Evolutionary conservation across 2,888 invertebrate species (phyloP), one percentile per base, ranked within the genome.

Genomic region (Macropis europaea): DNA sequence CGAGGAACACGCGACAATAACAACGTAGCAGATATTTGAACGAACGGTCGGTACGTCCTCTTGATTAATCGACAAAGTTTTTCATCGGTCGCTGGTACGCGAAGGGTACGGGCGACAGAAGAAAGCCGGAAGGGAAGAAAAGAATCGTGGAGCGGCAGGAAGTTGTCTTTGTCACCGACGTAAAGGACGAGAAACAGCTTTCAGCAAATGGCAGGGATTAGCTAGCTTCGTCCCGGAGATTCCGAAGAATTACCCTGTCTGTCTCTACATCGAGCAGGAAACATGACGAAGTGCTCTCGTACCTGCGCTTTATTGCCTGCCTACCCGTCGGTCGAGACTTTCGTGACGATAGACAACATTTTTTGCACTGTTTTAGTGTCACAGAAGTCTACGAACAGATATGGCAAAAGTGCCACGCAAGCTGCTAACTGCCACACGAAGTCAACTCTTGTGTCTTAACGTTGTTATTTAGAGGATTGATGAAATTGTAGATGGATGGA

Each of bases 181-280:
- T 24, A 42, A 22, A 24, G 26, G 26, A 26, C 19, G 42, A 11
- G 9, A 17, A 13, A n/a, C 54, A 28, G 64, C 32, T 48, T 47
- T 48, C 48, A 38, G 57, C 56, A 48, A 57, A 42, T 50, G 56
- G 13, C 30, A 28, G 26, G 43, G 50, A 59, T 66, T 50, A 57
- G 19, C 6, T 11, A 30, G 26, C 64, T 30, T 48, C 19, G 26
- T 26, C 30, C 13, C 57, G 50, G 50, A 59, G 57, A 66, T 57
- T 34, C 26, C 56, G 13, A 42, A 57, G 47, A 63, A 63, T 56
- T 48, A 32, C 30, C 15, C 24, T 11, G 53, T 34, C 13, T n/a
- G 11, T 4, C 9, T 40, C 19, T 28, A 11, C 22, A 13, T 36
- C 36, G 36, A 45, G 47, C 38, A 24, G 13, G 15, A 40, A 63